A percentile compares a stretch with the other conserved stretches of the same genome.
Evolutionary conservation across 2,888 invertebrate species (phyloP).

Genomic region (Sesamia inferens): DNA sequence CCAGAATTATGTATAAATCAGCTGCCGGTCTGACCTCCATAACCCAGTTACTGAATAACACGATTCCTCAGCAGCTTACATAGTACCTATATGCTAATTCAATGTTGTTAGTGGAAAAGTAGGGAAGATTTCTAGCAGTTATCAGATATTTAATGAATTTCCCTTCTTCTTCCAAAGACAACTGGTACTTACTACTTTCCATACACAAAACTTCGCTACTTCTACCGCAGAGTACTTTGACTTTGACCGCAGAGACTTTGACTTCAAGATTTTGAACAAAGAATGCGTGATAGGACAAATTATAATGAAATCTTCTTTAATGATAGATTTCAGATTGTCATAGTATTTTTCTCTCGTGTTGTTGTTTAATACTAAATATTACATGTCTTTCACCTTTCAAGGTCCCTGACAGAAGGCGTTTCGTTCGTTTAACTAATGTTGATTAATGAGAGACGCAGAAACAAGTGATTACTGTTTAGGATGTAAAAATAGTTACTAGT

Average conservation of each 20-base stretch:
- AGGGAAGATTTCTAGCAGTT: neutral
- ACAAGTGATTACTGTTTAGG: constrained; percentile 35
- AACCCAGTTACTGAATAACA: neutral
- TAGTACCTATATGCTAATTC: neutral
- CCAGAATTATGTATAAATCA: neutral
- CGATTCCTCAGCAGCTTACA: neutral
- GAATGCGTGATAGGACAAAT: too few relatives aligned
- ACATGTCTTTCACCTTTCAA: constrained; percentile 33
- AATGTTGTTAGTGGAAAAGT: neutral
- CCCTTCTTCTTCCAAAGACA: too few relatives aligned
- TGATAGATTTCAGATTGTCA: neutral
- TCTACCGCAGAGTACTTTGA: too few relatives aligned
- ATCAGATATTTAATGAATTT: too few relatives aligned
- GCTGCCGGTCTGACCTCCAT: neutral
- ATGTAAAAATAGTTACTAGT: constrained; percentile 45
- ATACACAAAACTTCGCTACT: too few relatives aligned
- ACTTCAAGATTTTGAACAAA: too few relatives aligned
- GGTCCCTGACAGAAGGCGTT: constrained; percentile 26
- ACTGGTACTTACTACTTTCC: too few relatives aligned
- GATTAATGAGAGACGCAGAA: constrained; percentile 44
- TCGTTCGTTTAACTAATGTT: constrained; percentile 47
- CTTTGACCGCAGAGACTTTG: too few relatives aligned
- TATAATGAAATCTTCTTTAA: neutral
- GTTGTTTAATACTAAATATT: neutral
- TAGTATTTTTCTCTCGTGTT: constrained; percentile 7